These are phyloP conservation scores for Microcaecilia unicolor DNA, from an alignment of 2,797 vertebrate genomes.

Conservation along the genomic window DNA sequence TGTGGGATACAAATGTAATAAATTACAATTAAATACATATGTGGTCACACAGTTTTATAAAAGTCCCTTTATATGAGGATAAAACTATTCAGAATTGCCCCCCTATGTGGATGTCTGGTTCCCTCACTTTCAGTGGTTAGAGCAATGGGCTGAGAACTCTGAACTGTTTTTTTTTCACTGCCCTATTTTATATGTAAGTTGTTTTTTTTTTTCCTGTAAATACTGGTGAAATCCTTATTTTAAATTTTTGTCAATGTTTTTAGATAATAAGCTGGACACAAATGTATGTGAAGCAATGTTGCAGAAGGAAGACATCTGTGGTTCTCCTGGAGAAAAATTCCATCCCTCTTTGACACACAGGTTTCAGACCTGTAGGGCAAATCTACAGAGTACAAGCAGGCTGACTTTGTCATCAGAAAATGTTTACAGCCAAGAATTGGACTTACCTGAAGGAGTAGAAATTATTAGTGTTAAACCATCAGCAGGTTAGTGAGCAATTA, in stretches of 20 bases:
- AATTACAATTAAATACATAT: too few relatives aligned
- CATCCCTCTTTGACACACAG: constrained; percentile 60
- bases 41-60: too few relatives aligned
- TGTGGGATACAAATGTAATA: too few relatives aligned
- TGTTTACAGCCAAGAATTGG: constrained; percentile 80
- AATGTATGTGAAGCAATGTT: constrained; percentile 23
- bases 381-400: constrained; percentile 83
- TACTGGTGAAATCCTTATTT: too few relatives aligned
- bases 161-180: too few relatives aligned
- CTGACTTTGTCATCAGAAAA: constrained; percentile 73
- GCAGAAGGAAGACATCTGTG: constrained; percentile 34
- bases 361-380: constrained; percentile 72
- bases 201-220: too few relatives aligned
- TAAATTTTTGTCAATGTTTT: constrained; percentile 8
- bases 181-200: too few relatives aligned
- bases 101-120: too few relatives aligned
- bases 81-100: too few relatives aligned
- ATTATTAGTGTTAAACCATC: constrained; percentile 83
- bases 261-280: constrained; percentile 43
- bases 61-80: too few relatives aligned
- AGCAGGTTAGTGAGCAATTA: constrained; percentile 79
- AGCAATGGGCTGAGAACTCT: too few relatives aligned
- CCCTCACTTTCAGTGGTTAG: too few relatives aligned
- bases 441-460: constrained; percentile 80
- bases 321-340: constrained; percentile 60